Evolutionary conservation across 2,888 invertebrate genomes (phyloP).

Genomic region (Caenorhabditis sp.): DNA sequence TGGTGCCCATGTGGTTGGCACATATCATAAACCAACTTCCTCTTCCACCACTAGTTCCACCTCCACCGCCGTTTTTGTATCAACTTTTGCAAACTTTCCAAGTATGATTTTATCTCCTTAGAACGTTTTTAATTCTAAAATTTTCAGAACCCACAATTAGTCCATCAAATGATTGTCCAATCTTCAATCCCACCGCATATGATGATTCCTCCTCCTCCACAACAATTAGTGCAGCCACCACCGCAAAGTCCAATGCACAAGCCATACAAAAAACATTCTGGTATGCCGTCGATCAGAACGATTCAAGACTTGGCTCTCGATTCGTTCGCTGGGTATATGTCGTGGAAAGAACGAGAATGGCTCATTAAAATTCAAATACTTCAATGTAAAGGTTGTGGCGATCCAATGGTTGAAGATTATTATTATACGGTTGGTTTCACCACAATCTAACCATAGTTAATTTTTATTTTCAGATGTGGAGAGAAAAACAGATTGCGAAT

Average conservation of each 20-base stretch:
- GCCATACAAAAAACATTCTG: constrained; percentile 25
- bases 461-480: constrained; percentile 34
- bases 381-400: constrained; percentile 86
- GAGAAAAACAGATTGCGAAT: constrained; percentile 40
- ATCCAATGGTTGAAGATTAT: constrained; percentile 95
- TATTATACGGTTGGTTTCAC: constrained; percentile 80
- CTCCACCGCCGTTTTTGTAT: constrained; percentile 44
- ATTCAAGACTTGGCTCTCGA: constrained; percentile 68
- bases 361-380: constrained; percentile 91
- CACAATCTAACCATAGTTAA: neutral
- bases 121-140: neutral
- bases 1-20: constrained; percentile 48
- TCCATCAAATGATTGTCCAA: constrained; percentile 29
- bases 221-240: neutral
- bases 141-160: constrained; percentile 32
- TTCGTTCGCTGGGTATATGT: constrained; percentile 82
- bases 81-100: constrained; percentile 32
- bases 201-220: neutral
- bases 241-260: constrained; percentile 7
- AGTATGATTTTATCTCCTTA: constrained; percentile 15
- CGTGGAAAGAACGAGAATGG: constrained; percentile 92
- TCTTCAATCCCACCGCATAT: constrained; percentile 26
- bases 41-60: constrained; percentile 48
- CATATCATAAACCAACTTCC: constrained; percentile 26
- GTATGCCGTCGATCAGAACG: constrained; percentile 59